A percentile compares a stretch with the other conserved stretches of the same genome.
Evolutionary conservation across 2,113 vertebrate species (phyloP).

Genomic region (Lasiurus cinereus): DNA sequence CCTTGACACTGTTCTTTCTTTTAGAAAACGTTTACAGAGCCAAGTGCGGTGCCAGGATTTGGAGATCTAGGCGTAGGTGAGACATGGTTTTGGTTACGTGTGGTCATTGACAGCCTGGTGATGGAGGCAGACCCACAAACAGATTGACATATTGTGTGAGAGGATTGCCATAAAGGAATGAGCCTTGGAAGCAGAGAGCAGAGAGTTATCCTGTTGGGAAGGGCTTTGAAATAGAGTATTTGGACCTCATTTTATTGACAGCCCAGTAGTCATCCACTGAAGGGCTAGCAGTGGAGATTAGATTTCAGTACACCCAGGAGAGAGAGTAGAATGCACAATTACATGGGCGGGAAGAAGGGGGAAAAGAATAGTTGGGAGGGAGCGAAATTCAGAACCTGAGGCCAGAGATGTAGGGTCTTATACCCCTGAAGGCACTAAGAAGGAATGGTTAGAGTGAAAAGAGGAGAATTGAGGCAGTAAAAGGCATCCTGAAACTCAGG

Average conservation of each 20-base stretch:
- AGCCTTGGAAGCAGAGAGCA: neutral
- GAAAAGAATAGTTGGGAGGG: too few species aligned
- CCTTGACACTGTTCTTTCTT: neutral
- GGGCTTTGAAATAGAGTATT: neutral
- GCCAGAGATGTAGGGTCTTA: neutral
- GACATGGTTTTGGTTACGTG: neutral
- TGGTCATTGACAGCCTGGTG: neutral
- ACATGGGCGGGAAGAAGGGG: neutral
- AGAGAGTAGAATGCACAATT: neutral
- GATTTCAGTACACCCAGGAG: neutral
- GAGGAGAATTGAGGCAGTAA: neutral
- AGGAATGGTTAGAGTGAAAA: neutral
- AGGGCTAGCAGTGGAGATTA: neutral
- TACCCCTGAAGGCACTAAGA: neutral
- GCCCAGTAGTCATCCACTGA: neutral
- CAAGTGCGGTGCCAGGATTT: neutral
- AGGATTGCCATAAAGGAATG: neutral
- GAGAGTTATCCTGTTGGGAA: neutral
- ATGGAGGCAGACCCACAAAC: neutral
- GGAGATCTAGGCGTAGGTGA: neutral
- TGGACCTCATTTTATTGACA: neutral
- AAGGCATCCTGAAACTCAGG: neutral
- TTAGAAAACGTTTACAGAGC: neutral
- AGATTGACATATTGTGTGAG: neutral
- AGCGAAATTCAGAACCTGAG: neutral